Evolutionary conservation across 1,140 invertebrate genomes (phyloP), one percentile per base, ranked within the genome.

Genomic region (Ladona fulva): DNA sequence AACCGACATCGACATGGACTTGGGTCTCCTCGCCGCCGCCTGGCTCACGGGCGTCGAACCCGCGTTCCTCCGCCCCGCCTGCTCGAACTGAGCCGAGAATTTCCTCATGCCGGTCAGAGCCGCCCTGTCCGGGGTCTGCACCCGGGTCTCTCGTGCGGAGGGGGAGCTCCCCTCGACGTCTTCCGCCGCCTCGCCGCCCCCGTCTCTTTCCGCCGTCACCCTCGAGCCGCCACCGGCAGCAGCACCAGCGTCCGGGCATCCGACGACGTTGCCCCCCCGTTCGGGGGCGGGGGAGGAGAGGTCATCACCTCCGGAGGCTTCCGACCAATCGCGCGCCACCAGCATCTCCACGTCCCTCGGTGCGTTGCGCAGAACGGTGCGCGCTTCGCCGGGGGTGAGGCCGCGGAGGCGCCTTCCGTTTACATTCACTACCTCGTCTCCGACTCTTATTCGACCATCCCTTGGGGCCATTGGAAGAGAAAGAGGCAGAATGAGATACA

Each of bases 391-490:
- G 12, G 89, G 84, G n/a, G 86, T 86, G 79, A 92, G 84, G 0
- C 91, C 90, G 24, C 89, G 86, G 59, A 93, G 80, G 59, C 89
- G 86, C 59, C 87, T 86, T 0, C 91, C 91, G 80, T 90, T 91
- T 16, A 93, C 89, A 80, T 91, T 88, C 16, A 93, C 84, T 29
- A 93, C 86, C 83, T 92, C 91, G 81, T 93, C 92, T 0, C 90
- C 90, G 52, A 90, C 82, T 44, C 85, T 84, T 74, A 88, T 83
- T 78, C 88, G 85, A 11, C 89, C 89, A 84, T 90, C 88, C 80
- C 89, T 90, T 83, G 42, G 80, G 83, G 82, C 29, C 29, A 5
- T 11, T 52, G 44, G 44, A 52, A 19, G 44, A 19, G 44, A 19
- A 19, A 22, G 12, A 66, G 52, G 52, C 5, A 66, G n/a, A 66